Evolutionary conservation across 1,140 invertebrate species (phyloP).

Genomic region (Lucilia cuprina): DNA sequence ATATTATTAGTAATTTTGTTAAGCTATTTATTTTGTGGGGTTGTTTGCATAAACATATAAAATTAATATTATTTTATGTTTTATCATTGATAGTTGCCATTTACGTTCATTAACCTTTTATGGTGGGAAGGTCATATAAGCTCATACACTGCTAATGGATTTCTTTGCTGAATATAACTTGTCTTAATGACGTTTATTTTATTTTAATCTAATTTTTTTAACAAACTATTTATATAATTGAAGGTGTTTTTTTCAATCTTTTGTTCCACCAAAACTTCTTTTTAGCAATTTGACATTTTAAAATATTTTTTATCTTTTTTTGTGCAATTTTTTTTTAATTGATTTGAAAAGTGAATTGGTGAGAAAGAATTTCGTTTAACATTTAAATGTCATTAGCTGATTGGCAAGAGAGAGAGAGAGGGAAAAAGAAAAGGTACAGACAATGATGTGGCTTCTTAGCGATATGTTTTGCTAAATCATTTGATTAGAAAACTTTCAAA

Average conservation of each 20-base stretch:
- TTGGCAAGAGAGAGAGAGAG: no score
- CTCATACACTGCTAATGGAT: background rate
- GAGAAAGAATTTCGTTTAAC: no score
- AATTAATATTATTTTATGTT: background rate
- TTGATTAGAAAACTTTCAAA: no score
- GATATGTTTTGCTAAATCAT: no score
- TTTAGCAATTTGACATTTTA: background rate
- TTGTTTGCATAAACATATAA: background rate
- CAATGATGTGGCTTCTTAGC: no score
- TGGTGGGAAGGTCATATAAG: background rate
- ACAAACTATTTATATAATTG: background rate
- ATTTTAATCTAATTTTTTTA: background rate
- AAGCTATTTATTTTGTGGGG: background rate
- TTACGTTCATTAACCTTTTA: slow-evolving; percentile 2
- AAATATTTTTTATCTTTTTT: background rate
- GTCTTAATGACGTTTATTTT: background rate
- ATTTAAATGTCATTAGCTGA: no score
- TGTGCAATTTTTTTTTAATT: no score
- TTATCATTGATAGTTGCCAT: background rate
- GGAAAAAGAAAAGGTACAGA: no score
- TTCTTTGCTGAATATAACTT: background rate
- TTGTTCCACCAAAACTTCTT: background rate
- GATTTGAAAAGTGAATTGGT: no score
- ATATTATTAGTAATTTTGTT: background rate
- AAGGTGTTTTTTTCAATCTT: background rate